Base-by-base conservation (phyloP, 2,113 vertebrate species). In the Rhabdomys dilectus region DNA sequence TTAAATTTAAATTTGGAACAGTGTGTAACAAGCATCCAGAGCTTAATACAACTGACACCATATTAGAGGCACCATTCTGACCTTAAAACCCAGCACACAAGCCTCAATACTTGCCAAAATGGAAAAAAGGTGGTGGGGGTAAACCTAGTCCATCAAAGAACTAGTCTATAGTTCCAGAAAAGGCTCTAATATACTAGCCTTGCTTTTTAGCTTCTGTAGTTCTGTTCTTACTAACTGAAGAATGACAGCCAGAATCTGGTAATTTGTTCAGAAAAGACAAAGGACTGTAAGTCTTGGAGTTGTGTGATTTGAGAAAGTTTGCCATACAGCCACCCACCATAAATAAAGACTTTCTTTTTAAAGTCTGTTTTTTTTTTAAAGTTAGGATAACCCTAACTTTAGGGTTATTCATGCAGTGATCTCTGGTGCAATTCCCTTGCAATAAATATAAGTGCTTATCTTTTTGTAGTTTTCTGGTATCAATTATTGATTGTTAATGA, bases 381-480 rank as follows among this genome's bases (percentile, higher is more conserved):
- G n/a, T n/a, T n/a, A n/a, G n/a, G n/a, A n/a, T n/a, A n/a, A n/a
- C n/a, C n/a, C n/a, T n/a, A n/a, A 22, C 21, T 12, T 75, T 75
- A 42, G 21, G 39, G 16, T 39, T 42, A 39, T 42, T 39, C 31
- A 26, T 77, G 26, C 39, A 45, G 5, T 29, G 12, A 11, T 77
- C 42, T 48, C 24, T 77, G 42, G 42, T 16, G 24, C 5, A 29
- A 11, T 48, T 48, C 11, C 24, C 75, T 29, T 22, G 10, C 24
- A 77, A 48, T 12, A 48, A 77, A 48, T 48, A 10, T 45, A 76
- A 45, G 75, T 48, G 80, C 62, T 91, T 73, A 56, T 1, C 13
- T 94, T 80, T 84, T 94, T 91, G 34, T 84, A 56, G 72, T 88
- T 91, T 90, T 92, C 26, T 45, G 56, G 81, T 87, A 51, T n/a